Evolutionary conservation across 30 jellyfish, hydroid and myxozoan species (phyloP).

Genomic region (Aurelia aurita complex sp. Pacific): DNA sequence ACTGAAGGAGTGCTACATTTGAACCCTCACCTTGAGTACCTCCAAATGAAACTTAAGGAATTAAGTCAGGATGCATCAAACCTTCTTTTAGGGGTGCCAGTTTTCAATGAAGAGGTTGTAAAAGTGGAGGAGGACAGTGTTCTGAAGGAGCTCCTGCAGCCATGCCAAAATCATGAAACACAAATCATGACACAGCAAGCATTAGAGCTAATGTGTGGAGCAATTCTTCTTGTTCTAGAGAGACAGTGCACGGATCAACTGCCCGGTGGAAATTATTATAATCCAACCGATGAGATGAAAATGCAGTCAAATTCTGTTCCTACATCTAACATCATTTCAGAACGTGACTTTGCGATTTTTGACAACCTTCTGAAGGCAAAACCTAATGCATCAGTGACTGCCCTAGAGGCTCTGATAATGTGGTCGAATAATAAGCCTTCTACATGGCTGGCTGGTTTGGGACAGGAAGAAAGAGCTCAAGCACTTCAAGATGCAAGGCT

Average conservation of each 20-base stretch:
- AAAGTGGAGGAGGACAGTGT: constrained; percentile 7
- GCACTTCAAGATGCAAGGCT: constrained; percentile 25
- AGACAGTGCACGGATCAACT: no score
- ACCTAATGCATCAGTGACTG: constrained; percentile 40
- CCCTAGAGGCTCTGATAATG: constrained; percentile 49
- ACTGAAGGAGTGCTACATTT: neutral
- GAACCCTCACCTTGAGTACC: constrained; percentile 25
- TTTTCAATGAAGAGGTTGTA: constrained; percentile 34
- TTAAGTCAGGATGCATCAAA: constrained; percentile 4
- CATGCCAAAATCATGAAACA: no score
- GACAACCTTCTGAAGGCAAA: constrained; percentile 54
- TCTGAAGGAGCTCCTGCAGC: no score
- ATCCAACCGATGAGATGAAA: constrained; percentile 9
- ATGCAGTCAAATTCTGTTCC: constrained; percentile 32
- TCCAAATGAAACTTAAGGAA: constrained; percentile 9
- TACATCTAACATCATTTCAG: constrained; percentile 50
- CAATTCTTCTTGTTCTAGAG: no score
- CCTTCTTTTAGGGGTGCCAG: no score
- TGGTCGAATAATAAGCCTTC: constrained; percentile 52
- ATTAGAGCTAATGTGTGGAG: no score
- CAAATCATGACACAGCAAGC: no score
- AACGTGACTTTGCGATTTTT: constrained; percentile 51
- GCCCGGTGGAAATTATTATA: no score
- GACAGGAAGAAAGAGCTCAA: neutral
- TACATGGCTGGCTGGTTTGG: constrained; percentile 29